Conservation (phyloP, 2,888 invertebrate genomes). For the Lasioglossum malachurum region DNA sequence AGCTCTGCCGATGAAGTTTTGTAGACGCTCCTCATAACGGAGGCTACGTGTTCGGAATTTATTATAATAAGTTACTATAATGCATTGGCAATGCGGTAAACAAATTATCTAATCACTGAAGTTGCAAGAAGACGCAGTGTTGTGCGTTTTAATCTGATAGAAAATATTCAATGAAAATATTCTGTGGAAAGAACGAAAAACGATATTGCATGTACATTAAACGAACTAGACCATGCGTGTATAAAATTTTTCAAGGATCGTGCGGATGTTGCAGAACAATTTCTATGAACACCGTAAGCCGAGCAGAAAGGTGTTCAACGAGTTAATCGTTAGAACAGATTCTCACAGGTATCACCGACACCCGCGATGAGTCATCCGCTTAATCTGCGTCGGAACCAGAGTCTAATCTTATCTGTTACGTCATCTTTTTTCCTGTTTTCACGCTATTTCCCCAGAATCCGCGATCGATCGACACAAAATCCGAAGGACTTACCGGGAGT, state of each 20-base stretch:
- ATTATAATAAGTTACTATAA: not conserved
- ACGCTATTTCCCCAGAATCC: constrained; percentile 39
- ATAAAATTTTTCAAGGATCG: not conserved
- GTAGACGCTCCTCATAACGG: not conserved
- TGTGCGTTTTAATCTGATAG: not conserved
- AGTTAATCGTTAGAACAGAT: not conserved
- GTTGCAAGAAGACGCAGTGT: not conserved
- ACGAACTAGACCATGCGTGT: not conserved
- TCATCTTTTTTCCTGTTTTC: constrained; percentile 37
- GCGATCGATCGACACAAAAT: constrained; percentile 32
- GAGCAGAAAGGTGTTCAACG: too few species aligned
- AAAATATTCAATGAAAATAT: not conserved
- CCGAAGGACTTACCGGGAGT: constrained; percentile 61
- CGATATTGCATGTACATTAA: not conserved
- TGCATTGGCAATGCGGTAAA: not conserved
- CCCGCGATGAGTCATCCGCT: not conserved
- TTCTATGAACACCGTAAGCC: not conserved
- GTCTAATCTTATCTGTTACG: constrained; percentile 34
- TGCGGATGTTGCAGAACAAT: not conserved
- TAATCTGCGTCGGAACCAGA: not conserved
- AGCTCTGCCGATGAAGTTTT: not conserved
- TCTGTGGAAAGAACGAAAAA: not conserved
- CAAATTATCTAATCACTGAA: not conserved
- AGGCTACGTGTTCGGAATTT: not conserved
- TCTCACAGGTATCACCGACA: not conserved